Base-by-base conservation (phyloP, 2,113 vertebrate species). In the Corythaeola cristata region DNA sequence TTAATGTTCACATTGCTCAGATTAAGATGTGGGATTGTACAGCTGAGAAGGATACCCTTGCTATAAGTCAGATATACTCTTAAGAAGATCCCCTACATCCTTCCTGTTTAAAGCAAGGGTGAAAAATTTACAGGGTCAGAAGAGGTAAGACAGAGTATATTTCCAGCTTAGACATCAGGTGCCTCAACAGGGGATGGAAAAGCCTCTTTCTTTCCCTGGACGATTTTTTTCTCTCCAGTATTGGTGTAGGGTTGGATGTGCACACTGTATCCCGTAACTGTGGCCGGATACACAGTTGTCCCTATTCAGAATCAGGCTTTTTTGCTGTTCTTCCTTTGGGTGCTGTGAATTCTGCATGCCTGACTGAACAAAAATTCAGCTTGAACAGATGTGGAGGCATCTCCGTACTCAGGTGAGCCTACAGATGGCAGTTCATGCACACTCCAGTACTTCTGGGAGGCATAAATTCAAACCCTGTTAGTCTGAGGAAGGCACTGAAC, bases 81-180 rank as follows among this genome's bases (percentile, higher is more conserved):
- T 87, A 81, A 87, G 92, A 88, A 80, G 69, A 96, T 87, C n/a
- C 14, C 12, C 44, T 81, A 81, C n/a, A 87, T 89, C 66, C 66
- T 94, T 96, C 94, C 80, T 89, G 39, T 89, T 83, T 79, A 95
- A 89, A 92, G 27, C 14, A 64, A 35, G 10, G 20, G 20, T 82
- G 69, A 92, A 94, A 71, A 60, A 90, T 52, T 62, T 78, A 67
- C 6, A 30, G 32, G 22, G 33, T 81, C 69, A 87, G 73, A 83
- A 71, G 47, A 72, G 49, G 55, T 68, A 60, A 92, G 73, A 67
- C 28, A 74, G 23, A 60, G 13, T 22, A 6, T 50, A 62, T 92
- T 73, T 88, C 20, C 83, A 75, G 23, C 6, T 91, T 82, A 92
- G 56, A 27, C 37, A 52, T 63, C 27, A 75, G 17, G 6, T 27